Conservation (phyloP, 2,888 invertebrate species). For the Isotomurus palustris region DNA sequence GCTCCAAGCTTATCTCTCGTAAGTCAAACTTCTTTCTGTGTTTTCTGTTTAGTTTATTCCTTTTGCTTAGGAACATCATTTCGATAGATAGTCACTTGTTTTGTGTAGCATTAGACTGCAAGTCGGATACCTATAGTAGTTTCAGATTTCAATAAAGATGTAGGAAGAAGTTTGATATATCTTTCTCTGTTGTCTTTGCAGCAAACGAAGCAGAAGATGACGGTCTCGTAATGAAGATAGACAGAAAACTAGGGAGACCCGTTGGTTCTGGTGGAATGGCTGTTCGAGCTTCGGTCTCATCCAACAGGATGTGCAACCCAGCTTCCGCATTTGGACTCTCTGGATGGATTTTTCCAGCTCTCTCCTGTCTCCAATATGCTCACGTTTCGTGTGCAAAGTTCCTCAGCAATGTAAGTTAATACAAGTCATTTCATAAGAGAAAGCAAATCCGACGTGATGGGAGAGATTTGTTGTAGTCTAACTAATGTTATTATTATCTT, state of each 20-base stretch:
- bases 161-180: not conserved
- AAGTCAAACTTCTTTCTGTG: slow-evolving; percentile 1
- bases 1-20: slow-evolving; percentile 23
- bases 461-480: too few relatives aligned
- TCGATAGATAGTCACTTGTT: not conserved
- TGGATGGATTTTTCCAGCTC: slow-evolving; percentile 36
- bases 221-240: slow-evolving; percentile 40
- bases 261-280: slow-evolving; percentile 10
- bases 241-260: slow-evolving; percentile 19
- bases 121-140: not conserved
- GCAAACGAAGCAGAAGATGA: slow-evolving; percentile 28
- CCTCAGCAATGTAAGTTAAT: slow-evolving; percentile 41
- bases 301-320: slow-evolving; percentile 35
- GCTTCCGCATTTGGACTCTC: slow-evolving; percentile 36
- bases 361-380: slow-evolving; percentile 42
- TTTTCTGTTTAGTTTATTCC: not conserved
- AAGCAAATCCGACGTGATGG: too few relatives aligned
- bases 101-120: not conserved
- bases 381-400: slow-evolving; percentile 45
- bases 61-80: not conserved
- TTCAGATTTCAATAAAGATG: not conserved
- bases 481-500: not conserved
- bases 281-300: slow-evolving; percentile 24
- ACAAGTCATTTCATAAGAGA: slow-evolving; percentile 4
- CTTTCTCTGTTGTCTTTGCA: slow-evolving; percentile 5